Evolutionary conservation across 2,888 invertebrate genomes (phyloP).

Genomic region (Eristalis tenax): DNA sequence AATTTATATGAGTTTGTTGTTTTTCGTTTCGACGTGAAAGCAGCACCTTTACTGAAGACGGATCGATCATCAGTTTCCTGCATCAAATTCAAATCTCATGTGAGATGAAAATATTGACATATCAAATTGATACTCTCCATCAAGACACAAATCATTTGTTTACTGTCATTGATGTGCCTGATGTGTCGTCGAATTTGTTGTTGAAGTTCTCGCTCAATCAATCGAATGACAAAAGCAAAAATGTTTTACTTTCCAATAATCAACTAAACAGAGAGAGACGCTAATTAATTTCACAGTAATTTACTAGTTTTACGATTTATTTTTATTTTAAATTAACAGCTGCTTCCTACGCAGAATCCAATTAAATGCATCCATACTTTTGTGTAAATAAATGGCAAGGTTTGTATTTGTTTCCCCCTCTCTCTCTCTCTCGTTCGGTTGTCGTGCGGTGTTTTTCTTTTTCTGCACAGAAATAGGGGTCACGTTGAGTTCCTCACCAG

Average conservation of each 20-base stretch:
- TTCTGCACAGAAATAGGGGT: neutral
- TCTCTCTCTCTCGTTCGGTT: neutral
- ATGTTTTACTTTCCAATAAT: slow-evolving; percentile 24
- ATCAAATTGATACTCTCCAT: no score
- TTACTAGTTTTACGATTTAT: slow-evolving; percentile 36
- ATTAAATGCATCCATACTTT: slow-evolving; percentile 32
- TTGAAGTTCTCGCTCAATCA: neutral
- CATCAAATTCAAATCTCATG: no score
- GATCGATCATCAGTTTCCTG: no score
- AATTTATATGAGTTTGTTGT: slow-evolving; percentile 20
- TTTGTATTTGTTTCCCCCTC: neutral
- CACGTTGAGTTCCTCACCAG: slow-evolving; percentile 11
- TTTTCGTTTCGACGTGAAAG: slow-evolving; percentile 13
- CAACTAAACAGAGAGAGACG: slow-evolving; percentile 8
- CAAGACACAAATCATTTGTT: neutral
- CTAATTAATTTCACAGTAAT: slow-evolving; percentile 38
- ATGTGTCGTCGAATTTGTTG: neutral
- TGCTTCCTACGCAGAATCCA: slow-evolving; percentile 26
- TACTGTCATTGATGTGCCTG: neutral
- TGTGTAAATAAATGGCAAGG: neutral
- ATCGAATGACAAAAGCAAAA: neutral
- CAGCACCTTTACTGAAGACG: neutral
- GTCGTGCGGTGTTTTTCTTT: no score
- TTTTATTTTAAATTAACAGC: slow-evolving; percentile 37
- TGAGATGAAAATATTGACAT: no score